Percentiles rank a stretch among this genome's conserved stretches.
phyloP scores from a whole-genome alignment of 2,797 vertebrate species.

The Pitangus sulphuratus region DNA sequence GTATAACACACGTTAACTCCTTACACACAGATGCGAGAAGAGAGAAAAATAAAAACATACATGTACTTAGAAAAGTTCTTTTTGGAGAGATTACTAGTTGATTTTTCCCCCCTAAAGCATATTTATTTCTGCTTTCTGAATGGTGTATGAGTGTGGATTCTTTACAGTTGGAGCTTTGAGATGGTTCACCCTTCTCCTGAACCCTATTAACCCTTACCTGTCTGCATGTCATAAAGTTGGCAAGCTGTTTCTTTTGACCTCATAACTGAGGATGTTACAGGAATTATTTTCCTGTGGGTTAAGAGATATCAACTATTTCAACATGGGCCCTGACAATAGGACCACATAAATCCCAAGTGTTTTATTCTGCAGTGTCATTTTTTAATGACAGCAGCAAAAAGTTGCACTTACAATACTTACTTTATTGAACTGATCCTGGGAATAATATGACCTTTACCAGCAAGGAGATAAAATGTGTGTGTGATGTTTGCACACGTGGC shows the following conservation, averaged over 20 bases:
- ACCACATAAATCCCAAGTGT: not conserved
- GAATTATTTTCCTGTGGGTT: not conserved
- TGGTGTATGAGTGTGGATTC: not conserved
- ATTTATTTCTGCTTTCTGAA: not conserved
- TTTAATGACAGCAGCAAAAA: not conserved
- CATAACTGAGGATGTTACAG: not conserved
- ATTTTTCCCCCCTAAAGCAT: not conserved
- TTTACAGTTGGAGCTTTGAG: not conserved
- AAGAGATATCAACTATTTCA: not conserved
- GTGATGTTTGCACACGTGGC: not conserved
- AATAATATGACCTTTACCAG: not conserved
- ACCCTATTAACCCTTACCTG: not conserved
- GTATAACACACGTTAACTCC: slow-evolving; percentile 2
- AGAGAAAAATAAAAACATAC: not conserved
- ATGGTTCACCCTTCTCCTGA: not conserved
- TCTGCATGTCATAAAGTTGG: not conserved
- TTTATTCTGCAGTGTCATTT: not conserved
- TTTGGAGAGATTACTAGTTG: not conserved
- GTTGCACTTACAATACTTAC: not conserved
- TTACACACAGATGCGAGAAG: not conserved
- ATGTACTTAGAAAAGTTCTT: not conserved
- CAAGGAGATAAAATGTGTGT: not conserved
- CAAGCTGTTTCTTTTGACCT: not conserved
- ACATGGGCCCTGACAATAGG: not conserved
- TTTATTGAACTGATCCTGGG: not conserved